A percentile compares a stretch with the other conserved stretches of the same genome.
These are phyloP conservation scores for Oppia nitens DNA, from an alignment of 1,140 invertebrate species.

Conservation along the genomic window DNA sequence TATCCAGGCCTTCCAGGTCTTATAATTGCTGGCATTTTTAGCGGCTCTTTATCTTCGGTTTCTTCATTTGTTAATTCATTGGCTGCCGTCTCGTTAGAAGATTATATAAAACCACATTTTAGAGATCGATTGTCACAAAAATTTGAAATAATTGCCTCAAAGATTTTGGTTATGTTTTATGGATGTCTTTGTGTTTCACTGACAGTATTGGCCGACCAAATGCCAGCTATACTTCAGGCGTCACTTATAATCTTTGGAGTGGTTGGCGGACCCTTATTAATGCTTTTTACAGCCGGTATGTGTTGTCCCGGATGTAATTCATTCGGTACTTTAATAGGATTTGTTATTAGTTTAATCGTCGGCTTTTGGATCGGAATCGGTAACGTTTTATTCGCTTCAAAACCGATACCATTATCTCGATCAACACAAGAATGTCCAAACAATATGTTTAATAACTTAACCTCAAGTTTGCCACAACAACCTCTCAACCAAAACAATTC, in stretches of 20 bases:
- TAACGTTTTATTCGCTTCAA: neutral
- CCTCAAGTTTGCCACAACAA: neutral
- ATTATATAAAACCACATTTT: slow-evolving; percentile 43
- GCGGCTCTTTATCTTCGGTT: slow-evolving; percentile 63
- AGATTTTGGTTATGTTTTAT: slow-evolving; percentile 34
- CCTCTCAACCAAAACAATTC: neutral
- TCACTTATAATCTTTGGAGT: slow-evolving; percentile 59
- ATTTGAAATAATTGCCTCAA: slow-evolving; percentile 16
- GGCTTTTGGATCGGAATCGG: slow-evolving; percentile 74
- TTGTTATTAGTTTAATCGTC: slow-evolving; percentile 44
- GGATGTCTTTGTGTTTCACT: slow-evolving; percentile 49
- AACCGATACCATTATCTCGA: neutral
- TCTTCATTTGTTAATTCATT: slow-evolving; percentile 67
- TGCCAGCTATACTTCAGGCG: slow-evolving; percentile 53
- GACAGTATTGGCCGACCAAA: slow-evolving; percentile 50
- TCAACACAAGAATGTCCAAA: neutral
- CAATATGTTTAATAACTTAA: slow-evolving; percentile 12
- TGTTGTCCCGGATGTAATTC: slow-evolving; percentile 6
- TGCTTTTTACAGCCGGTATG: slow-evolving; percentile 62
- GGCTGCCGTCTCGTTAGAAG: slow-evolving; percentile 67
- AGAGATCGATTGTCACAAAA: neutral
- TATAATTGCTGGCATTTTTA: slow-evolving; percentile 65
- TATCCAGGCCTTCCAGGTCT: slow-evolving; percentile 54
- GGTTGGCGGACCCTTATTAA: slow-evolving; percentile 57
- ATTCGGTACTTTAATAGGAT: slow-evolving; percentile 43